Conservation (phyloP, 2,113 vertebrate genomes). For the Ia io region DNA sequence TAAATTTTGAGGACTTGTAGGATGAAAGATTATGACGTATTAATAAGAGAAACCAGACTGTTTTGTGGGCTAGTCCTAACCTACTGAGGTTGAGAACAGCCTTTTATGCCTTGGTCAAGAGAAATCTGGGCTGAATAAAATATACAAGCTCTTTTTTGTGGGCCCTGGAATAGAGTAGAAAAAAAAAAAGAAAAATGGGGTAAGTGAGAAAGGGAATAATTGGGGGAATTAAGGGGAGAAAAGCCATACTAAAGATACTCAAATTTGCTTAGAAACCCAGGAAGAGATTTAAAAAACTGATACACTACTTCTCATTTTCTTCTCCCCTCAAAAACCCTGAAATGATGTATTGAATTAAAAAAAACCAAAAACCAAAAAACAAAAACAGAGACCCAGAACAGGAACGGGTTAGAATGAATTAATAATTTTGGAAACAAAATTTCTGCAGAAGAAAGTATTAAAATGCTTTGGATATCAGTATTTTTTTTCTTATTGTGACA, state of each 20-base stretch:
- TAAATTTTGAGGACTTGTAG: constrained; percentile 31
- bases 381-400: constrained; percentile 8
- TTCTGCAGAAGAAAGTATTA: constrained; percentile 17
- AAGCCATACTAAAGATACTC: not conserved
- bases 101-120: constrained; percentile 25
- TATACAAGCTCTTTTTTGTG: not conserved
- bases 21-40: not conserved
- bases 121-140: not conserved
- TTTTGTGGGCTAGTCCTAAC: not conserved
- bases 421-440: constrained; percentile 32
- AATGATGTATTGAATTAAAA: constrained; percentile 46
- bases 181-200: not conserved
- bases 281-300: constrained; percentile 7
- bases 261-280: constrained; percentile 20
- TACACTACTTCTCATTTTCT: not conserved
- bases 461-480: constrained; percentile 6
- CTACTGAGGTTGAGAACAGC: not conserved
- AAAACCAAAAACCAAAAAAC: not conserved
- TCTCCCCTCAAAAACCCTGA: not conserved
- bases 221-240: not conserved
- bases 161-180: not conserved
- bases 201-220: not conserved
- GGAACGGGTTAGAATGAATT: constrained; percentile 1
- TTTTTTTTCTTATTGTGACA: constrained; percentile 24
- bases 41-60: not conserved